Conservation (phyloP, 2,797 vertebrate species). For the Toxotes lorentzi region DNA sequence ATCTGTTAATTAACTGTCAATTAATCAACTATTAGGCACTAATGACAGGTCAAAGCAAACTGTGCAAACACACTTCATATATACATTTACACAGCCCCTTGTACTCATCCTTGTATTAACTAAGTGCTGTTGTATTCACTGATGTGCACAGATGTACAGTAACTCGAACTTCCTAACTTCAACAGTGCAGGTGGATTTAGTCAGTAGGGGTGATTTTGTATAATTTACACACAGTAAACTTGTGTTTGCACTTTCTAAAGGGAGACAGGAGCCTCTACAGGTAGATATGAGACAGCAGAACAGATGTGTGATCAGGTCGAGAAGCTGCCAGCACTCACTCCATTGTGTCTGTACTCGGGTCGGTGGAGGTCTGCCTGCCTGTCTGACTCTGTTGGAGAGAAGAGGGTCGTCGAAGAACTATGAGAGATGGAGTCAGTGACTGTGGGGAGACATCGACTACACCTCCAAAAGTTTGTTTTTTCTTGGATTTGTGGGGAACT, state of each 20-base stretch:
- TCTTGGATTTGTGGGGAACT: not conserved
- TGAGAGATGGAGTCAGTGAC: constrained; percentile 63
- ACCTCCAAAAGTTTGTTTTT: constrained; percentile 19
- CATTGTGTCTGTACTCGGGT: constrained; percentile 80
- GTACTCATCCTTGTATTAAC: not conserved
- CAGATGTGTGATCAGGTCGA: constrained; percentile 55
- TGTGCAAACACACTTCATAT: not conserved
- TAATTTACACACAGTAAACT: not conserved
- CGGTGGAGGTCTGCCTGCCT: constrained; percentile 81
- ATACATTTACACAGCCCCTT: not conserved
- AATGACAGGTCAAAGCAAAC: not conserved
- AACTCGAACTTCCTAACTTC: not conserved
- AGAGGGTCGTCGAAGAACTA: constrained; percentile 75
- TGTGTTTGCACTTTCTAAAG: constrained; percentile 1
- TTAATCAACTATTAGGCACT: not conserved
- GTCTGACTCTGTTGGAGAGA: constrained; percentile 84
- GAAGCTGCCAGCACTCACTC: constrained; percentile 84
- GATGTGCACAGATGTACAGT: not conserved
- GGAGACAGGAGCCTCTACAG: not conserved
- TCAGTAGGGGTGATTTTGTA: not conserved
- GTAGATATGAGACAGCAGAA: constrained; percentile 40
- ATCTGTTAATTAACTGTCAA: not conserved
- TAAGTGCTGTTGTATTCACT: not conserved
- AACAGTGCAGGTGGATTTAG: not conserved
- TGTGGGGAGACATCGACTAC: constrained; percentile 47